Conservation (phyloP, 2,113 vertebrate genomes). For the Halichoerus grypus region DNA sequence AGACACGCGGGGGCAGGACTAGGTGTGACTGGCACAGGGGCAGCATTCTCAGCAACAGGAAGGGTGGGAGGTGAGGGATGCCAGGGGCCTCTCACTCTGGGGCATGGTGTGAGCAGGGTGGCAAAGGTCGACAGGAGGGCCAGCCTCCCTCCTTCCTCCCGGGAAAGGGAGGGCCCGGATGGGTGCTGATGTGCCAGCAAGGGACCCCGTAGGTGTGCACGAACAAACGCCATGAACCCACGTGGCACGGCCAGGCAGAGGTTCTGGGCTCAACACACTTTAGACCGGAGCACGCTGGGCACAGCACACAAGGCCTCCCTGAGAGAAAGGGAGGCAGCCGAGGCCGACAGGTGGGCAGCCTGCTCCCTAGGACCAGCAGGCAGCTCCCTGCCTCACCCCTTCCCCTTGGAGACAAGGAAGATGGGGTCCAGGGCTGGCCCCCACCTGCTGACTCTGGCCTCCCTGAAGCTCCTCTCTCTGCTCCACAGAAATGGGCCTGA, state of each 20-base stretch:
- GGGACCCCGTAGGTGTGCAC: rapidly evolving
- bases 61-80: rapidly evolving
- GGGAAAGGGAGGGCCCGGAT: neutral
- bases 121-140: neutral
- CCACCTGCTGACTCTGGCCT: rapidly evolving
- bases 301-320: rapidly evolving
- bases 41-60: neutral
- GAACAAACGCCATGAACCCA: rapidly evolving
- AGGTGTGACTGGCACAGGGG: too few relatives aligned
- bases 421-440: neutral
- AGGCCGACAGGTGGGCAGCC: rapidly evolving
- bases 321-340: rapidly evolving
- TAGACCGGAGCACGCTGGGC: rapidly evolving
- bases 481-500: constrained; percentile 90
- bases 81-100: neutral
- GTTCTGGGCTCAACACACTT: rapidly evolving
- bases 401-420: neutral
- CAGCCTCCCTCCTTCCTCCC: neutral
- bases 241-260: rapidly evolving
- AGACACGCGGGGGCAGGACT: too few relatives aligned
- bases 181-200: neutral
- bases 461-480: neutral
- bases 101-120: neutral
- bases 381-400: rapidly evolving
- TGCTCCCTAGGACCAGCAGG: rapidly evolving